Percentiles rank a stretch among this genome's conserved stretches.
Conservation (phyloP, 2,797 vertebrate species). For the Intellagama lesueurii region DNA sequence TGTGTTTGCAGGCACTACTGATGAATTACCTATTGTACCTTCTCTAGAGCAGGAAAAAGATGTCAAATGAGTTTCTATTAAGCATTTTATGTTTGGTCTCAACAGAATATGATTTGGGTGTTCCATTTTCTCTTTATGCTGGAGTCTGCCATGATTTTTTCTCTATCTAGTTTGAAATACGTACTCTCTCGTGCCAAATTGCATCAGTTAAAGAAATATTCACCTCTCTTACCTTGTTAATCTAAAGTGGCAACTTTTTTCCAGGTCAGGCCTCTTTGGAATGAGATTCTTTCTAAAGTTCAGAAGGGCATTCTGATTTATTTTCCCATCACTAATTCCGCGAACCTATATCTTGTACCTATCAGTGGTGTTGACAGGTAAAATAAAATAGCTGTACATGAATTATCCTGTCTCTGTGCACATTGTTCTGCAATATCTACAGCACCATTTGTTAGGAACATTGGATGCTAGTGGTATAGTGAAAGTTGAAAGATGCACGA, state of each 20-base stretch:
- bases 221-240: neutral
- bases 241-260: neutral
- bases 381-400: too few species aligned
- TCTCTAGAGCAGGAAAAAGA: neutral
- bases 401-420: too few species aligned
- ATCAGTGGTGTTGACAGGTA: too few species aligned
- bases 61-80: neutral
- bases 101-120: neutral
- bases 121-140: neutral
- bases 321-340: too few species aligned
- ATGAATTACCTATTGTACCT: neutral
- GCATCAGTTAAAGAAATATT: neutral
- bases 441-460: too few species aligned
- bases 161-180: neutral
- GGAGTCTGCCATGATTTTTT: neutral
- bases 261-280: neutral
- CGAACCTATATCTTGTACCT: too few species aligned
- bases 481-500: too few species aligned
- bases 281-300: too few species aligned
- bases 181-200: neutral
- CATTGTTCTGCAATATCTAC: too few species aligned
- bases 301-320: too few species aligned
- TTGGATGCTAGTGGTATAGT: too few species aligned
- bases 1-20: too few species aligned
- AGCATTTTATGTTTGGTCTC: neutral